phyloP scores from a whole-genome alignment of 2,888 invertebrate species.

The Troides helena region DNA sequence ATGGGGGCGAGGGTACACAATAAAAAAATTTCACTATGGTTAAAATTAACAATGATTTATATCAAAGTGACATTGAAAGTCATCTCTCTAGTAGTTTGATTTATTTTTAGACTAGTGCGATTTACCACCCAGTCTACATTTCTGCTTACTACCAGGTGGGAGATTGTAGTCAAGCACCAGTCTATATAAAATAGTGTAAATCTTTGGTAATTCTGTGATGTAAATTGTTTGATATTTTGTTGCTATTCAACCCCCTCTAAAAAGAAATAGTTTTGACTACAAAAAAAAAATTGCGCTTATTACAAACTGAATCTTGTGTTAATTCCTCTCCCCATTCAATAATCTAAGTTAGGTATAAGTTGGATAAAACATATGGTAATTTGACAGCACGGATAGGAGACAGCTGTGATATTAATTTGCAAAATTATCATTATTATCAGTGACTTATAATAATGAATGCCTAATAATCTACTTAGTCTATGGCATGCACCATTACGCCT shows the following conservation, averaged over 20 bases:
- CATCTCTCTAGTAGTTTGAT: no score
- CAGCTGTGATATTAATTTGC: slow-evolving; percentile 32
- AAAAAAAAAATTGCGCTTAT: neutral
- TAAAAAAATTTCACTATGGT: slow-evolving; percentile 18
- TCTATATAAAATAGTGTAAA: slow-evolving; percentile 4
- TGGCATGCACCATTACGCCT: slow-evolving; percentile 67
- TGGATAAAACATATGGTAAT: slow-evolving; percentile 17
- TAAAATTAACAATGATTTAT: slow-evolving; percentile 14
- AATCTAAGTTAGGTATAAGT: slow-evolving; percentile 15
- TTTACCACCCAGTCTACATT: no score
- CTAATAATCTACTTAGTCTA: slow-evolving; percentile 67
- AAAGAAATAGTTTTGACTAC: neutral
- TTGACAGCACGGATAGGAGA: slow-evolving; percentile 31
- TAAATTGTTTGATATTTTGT: slow-evolving; percentile 1
- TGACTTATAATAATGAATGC: slow-evolving; percentile 36
- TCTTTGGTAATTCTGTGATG: slow-evolving; percentile 29
- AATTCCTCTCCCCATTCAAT: slow-evolving; percentile 28
- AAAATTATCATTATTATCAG: slow-evolving; percentile 23
- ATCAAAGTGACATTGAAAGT: slow-evolving; percentile 9
- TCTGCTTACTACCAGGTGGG: no score
- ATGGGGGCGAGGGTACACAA: slow-evolving; percentile 39
- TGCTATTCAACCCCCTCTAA: slow-evolving; percentile 1
- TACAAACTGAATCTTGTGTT: slow-evolving; percentile 5
- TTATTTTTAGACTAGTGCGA: no score
- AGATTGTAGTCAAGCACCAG: no score